Evolutionary conservation across 2,888 invertebrate species (phyloP).

Genomic region (Limnephilus marmoratus): DNA sequence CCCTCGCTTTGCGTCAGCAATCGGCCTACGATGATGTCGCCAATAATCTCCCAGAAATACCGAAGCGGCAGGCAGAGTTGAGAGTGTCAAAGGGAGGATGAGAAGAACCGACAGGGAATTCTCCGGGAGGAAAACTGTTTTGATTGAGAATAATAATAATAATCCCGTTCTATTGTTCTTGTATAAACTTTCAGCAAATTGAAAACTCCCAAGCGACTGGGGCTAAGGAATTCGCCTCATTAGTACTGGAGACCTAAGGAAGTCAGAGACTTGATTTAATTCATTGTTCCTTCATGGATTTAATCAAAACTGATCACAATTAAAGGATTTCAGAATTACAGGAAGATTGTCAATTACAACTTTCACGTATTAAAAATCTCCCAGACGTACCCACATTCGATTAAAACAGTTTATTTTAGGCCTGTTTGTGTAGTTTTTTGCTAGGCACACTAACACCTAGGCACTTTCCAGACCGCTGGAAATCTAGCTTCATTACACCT

Average conservation of each 20-base stretch:
- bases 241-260: neutral
- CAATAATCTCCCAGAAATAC: constrained; percentile 47
- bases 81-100: neutral
- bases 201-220: constrained; percentile 51
- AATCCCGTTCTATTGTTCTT: constrained; percentile 54
- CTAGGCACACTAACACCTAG: too few relatives aligned
- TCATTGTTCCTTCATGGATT: neutral
- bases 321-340: neutral
- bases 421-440: too few relatives aligned
- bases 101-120: neutral
- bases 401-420: too few relatives aligned
- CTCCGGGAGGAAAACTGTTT: constrained; percentile 59
- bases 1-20: neutral
- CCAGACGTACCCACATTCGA: too few relatives aligned
- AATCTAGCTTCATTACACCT: too few relatives aligned
- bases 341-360: neutral
- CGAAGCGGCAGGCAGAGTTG: neutral
- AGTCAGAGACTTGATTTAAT: neutral
- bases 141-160: constrained; percentile 63
- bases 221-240: neutral
- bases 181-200: constrained; percentile 58
- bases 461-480: too few relatives aligned
- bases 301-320: neutral
- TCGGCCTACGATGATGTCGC: constrained; percentile 15
- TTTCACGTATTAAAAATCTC: too few relatives aligned